Conservation (phyloP, 2,888 invertebrate genomes). For the Drosophila atripex region DNA sequence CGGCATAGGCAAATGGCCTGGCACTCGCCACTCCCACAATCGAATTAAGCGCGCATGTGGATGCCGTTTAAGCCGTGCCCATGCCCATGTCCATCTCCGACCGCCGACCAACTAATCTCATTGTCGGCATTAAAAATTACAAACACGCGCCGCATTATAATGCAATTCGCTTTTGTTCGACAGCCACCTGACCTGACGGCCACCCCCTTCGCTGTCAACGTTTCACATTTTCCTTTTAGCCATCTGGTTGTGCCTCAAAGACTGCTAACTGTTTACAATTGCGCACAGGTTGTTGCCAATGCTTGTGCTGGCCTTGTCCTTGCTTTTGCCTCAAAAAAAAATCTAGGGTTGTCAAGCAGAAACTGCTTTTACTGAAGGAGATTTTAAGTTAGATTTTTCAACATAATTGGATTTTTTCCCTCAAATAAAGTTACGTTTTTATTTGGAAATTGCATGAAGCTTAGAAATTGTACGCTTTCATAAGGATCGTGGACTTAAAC, state of each 20-base stretch:
- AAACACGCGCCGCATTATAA: constrained; percentile 44
- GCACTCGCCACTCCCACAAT: constrained; percentile 10
- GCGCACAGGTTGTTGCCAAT: constrained; percentile 33
- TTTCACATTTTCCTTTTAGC: constrained; percentile 9
- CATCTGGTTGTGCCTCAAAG: background rate
- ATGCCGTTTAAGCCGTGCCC: constrained; percentile 32
- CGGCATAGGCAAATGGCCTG: constrained; percentile 37
- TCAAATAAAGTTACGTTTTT: constrained; percentile 22
- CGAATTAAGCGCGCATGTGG: constrained; percentile 47
- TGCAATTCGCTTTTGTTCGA: constrained; percentile 42
- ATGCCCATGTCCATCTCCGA: constrained; percentile 18
- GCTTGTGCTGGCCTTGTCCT: constrained; percentile 21
- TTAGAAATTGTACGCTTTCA: background rate
- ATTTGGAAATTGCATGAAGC: background rate
- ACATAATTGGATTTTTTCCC: constrained; percentile 24
- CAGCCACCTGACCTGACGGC: constrained; percentile 30
- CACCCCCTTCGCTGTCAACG: constrained; percentile 1
- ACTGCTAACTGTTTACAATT: constrained; percentile 29
- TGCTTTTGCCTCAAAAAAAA: constrained; percentile 2
- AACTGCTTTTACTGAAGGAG: constrained; percentile 19
- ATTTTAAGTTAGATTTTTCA: constrained; percentile 14
- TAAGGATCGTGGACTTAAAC: background rate
- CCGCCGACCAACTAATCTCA: constrained; percentile 32
- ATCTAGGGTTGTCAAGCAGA: constrained; percentile 4
- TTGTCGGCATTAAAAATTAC: constrained; percentile 47